phyloP scores from a whole-genome alignment of 2,797 vertebrate species.

The Myotis planiceps region DNA sequence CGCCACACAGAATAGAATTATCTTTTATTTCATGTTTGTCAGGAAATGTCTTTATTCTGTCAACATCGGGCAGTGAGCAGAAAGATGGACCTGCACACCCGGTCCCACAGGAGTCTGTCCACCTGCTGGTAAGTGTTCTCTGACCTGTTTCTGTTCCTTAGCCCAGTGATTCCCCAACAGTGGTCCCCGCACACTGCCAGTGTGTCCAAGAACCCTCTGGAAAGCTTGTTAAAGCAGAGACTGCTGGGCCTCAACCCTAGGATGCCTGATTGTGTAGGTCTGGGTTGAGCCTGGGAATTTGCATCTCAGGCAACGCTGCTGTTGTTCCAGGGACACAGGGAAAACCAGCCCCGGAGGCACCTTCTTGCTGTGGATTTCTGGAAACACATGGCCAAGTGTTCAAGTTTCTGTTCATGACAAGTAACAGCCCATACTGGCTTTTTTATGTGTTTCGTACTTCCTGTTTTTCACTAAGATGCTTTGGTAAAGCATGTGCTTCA shows the following conservation, averaged over 20 bases:
- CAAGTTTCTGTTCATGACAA: not conserved
- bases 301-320: not conserved
- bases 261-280: not conserved
- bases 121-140: not conserved
- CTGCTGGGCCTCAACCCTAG: fast-evolving
- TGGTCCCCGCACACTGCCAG: fast-evolving
- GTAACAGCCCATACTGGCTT: not conserved
- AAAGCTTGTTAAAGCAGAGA: not conserved
- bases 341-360: not conserved
- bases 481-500: not conserved
- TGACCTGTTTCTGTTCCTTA: not conserved
- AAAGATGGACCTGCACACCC: not conserved
- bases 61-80: not conserved
- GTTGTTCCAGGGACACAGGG: not conserved
- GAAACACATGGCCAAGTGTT: not conserved
- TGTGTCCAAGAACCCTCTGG: not conserved
- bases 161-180: not conserved
- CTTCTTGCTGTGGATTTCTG: not conserved
- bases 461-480: not conserved
- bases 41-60: not conserved
- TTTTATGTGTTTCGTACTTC: not conserved
- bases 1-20: not conserved
- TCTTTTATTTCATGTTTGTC: not conserved
- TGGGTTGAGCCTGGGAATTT: not conserved
- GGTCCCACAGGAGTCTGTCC: not conserved